These are phyloP conservation scores for Cephus pygmeus DNA, from an alignment of 2,888 invertebrate species.

Conservation along the genomic window DNA sequence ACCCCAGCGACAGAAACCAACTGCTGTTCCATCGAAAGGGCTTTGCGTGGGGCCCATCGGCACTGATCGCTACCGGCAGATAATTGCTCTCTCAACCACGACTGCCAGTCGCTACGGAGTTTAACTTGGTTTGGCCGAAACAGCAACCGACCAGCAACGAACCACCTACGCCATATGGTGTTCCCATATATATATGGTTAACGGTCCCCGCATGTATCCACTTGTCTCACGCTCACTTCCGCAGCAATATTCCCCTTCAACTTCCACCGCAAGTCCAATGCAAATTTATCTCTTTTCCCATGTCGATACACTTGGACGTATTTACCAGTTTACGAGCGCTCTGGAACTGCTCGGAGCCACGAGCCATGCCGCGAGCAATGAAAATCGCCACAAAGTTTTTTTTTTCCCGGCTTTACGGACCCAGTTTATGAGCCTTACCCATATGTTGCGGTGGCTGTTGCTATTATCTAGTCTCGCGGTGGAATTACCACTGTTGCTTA, in stretches of 20 bases:
- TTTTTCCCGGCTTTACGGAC: constrained; percentile 39
- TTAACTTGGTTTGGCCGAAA: not conserved
- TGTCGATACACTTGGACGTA: not conserved
- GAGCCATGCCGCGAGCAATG: not conserved
- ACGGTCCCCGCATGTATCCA: constrained; percentile 23
- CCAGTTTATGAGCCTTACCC: constrained; percentile 38
- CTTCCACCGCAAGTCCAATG: constrained; percentile 1
- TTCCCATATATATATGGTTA: constrained; percentile 5
- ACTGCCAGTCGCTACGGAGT: not conserved
- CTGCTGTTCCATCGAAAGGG: not conserved
- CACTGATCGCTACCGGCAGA: not conserved
- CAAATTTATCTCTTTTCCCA: not conserved
- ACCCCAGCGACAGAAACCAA: not conserved
- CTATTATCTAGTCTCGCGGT: constrained; percentile 38
- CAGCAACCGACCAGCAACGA: not conserved
- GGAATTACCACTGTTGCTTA: not conserved
- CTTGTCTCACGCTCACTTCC: not conserved
- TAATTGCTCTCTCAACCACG: not conserved
- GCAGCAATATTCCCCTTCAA: constrained; percentile 8
- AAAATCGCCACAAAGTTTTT: not conserved
- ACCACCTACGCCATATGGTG: constrained; percentile 42
- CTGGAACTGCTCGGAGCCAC: not conserved
- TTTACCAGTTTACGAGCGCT: not conserved
- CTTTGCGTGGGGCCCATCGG: constrained; percentile 31
- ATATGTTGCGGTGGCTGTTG: constrained; percentile 37